These are phyloP conservation scores for Drosophila acutilabella DNA, from an alignment of 2,888 invertebrate genomes.

Conservation along the genomic window DNA sequence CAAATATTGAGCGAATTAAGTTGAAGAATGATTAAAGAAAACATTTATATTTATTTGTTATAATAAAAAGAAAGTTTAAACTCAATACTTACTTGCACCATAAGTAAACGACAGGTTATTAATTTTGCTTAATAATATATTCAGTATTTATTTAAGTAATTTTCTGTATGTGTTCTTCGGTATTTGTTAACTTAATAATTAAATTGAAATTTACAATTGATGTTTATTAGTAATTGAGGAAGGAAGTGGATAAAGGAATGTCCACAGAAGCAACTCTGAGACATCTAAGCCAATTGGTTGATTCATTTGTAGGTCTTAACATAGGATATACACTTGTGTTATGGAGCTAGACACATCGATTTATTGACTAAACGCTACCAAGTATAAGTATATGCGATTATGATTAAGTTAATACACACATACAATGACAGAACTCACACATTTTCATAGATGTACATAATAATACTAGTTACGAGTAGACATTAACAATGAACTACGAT, in stretches of 20 bases:
- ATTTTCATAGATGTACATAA: constrained; percentile 36
- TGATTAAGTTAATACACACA: constrained; percentile 33
- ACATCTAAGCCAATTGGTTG: constrained; percentile 5
- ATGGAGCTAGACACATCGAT: constrained; percentile 45
- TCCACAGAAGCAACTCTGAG: neutral
- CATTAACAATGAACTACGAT: constrained; percentile 64
- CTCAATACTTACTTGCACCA: constrained; percentile 4
- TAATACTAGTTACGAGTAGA: constrained; percentile 44
- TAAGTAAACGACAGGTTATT: neutral
- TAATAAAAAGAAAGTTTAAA: neutral
- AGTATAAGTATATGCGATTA: constrained; percentile 26
- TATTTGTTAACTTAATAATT: constrained; percentile 52
- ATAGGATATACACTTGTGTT: constrained; percentile 27
- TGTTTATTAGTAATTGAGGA: constrained; percentile 26
- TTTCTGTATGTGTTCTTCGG: constrained; percentile 52
- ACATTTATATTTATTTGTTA: neutral
- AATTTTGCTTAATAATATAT: constrained; percentile 61
- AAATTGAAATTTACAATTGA: constrained; percentile 61
- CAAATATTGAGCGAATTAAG: neutral
- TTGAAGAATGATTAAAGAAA: neutral
- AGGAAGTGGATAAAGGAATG: constrained; percentile 9
- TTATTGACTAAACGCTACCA: constrained; percentile 42
- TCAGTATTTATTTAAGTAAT: constrained; percentile 77
- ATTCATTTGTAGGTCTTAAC: constrained; percentile 11
- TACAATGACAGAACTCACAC: constrained; percentile 53